Percentiles rank a stretch among this genome's conserved stretches.
phyloP scores from a whole-genome alignment of 2,888 invertebrate species.

The Chironomus riparius region DNA sequence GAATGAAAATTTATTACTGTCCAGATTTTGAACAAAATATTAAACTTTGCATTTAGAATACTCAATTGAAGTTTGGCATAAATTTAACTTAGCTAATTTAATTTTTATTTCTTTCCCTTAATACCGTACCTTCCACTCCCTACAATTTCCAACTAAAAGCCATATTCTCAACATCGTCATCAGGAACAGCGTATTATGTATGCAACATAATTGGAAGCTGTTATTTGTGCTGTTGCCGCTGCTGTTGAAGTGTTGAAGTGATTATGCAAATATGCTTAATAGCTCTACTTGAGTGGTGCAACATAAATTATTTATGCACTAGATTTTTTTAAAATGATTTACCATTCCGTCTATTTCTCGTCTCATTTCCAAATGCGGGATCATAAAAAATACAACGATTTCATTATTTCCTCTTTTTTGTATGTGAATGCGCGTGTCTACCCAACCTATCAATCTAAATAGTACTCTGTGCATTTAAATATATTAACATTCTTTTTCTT shows the following conservation, averaged over 20 bases:
- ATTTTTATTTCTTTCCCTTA: too few relatives aligned
- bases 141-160: background rate
- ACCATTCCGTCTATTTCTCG: background rate
- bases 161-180: background rate
- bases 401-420: background rate
- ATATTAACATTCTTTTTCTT: too few relatives aligned
- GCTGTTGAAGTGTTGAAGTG: conserved; percentile 13
- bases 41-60: too few relatives aligned
- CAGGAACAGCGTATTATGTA: background rate
- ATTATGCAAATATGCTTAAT: conserved; percentile 25
- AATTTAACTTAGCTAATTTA: too few relatives aligned
- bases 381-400: background rate
- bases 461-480: too few relatives aligned
- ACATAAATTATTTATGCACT: conserved; percentile 25
- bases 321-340: background rate
- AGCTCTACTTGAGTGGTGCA: conserved; percentile 4
- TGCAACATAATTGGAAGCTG: conserved; percentile 21
- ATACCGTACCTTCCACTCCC: too few relatives aligned
- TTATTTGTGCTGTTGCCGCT: background rate
- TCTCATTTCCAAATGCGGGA: background rate
- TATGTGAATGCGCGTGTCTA: too few relatives aligned
- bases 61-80: too few relatives aligned
- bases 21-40: too few relatives aligned
- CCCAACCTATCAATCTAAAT: too few relatives aligned
- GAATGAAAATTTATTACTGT: too few relatives aligned